Conservation (phyloP, 2,113 vertebrate species). For the Burhinus bistriatus region DNA sequence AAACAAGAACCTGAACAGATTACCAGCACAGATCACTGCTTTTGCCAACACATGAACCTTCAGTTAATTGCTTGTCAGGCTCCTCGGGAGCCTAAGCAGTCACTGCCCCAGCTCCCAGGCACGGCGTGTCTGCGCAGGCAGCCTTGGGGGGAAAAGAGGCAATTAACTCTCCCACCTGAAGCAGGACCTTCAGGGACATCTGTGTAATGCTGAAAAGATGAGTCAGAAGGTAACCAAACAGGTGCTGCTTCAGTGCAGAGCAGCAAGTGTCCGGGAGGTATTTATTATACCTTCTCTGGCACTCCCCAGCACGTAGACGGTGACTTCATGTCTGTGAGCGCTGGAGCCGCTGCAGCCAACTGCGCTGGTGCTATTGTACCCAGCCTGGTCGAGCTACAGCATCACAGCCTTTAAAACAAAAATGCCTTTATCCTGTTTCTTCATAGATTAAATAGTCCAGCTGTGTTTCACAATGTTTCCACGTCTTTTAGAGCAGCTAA, state of each 20-base stretch:
- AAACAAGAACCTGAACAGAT: neutral
- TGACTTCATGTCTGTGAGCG: fast-evolving
- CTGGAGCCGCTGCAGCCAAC: neutral
- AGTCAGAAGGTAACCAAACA: neutral
- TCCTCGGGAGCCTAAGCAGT: neutral
- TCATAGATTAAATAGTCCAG: neutral
- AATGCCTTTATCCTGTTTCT: neutral
- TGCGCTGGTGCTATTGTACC: fast-evolving
- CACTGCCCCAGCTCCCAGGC: neutral
- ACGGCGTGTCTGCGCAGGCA: fast-evolving
- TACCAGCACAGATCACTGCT: neutral
- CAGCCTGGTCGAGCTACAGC: neutral
- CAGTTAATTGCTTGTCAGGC: neutral
- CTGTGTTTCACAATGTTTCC: neutral
- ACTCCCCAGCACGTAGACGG: fast-evolving
- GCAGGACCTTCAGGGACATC: neutral
- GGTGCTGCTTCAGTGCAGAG: neutral
- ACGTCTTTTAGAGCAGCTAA: neutral
- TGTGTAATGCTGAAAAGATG: neutral
- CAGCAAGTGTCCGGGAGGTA: neutral
- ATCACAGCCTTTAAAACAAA: neutral
- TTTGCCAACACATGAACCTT: neutral
- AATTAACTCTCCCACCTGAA: neutral
- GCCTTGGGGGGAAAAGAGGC: too few species aligned
- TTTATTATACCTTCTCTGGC: neutral